Evolutionary conservation across 2,113 vertebrate species (phyloP).

Genomic region (Phaethornis superciliosus): DNA sequence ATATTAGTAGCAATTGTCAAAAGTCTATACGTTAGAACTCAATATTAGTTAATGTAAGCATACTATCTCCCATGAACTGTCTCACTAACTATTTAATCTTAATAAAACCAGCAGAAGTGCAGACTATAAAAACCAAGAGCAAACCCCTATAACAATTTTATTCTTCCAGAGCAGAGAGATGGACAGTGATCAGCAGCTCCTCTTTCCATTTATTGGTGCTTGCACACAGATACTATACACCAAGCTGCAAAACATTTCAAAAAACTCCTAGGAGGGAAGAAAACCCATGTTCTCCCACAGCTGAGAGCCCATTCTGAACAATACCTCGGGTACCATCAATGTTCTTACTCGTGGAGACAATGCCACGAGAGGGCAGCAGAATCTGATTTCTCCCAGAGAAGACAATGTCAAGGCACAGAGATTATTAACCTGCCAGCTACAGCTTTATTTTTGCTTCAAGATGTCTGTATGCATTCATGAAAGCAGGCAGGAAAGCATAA

Average conservation of each 20-base stretch:
- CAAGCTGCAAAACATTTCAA: not conserved
- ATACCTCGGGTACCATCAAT: accelerated
- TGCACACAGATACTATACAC: accelerated
- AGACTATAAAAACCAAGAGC: not conserved
- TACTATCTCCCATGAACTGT: not conserved
- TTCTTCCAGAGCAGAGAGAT: not conserved
- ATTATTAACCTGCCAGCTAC: not conserved
- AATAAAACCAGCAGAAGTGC: not conserved
- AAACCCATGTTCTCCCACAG: not conserved
- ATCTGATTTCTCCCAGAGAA: not conserved
- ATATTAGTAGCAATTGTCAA: not conserved
- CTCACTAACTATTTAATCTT: not conserved
- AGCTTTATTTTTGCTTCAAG: not conserved
- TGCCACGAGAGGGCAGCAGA: slow-evolving; percentile 48
- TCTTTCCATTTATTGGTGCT: not conserved
- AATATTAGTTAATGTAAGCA: not conserved
- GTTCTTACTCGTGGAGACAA: accelerated
- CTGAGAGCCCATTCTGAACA: not conserved
- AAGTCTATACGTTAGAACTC: not conserved
- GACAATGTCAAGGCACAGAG: accelerated
- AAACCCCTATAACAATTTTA: not conserved
- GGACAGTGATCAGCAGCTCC: not conserved
- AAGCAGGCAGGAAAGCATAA: not conserved
- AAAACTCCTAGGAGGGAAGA: not conserved
- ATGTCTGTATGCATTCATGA: not conserved